Evolutionary conservation across 1,140 invertebrate genomes (phyloP).

Genomic region (Atta texana): DNA sequence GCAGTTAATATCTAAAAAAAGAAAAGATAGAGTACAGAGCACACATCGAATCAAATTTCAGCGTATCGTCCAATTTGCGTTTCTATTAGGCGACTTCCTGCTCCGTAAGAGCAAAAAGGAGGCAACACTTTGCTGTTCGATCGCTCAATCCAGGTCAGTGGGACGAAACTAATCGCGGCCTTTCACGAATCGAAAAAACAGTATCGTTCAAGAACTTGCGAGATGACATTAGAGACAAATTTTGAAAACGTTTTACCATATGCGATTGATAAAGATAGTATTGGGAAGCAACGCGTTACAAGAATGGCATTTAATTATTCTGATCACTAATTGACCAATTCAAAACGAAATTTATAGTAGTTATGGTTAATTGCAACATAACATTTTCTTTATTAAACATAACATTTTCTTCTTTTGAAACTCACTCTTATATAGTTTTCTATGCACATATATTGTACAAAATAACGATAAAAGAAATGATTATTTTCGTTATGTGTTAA

Average conservation of each 20-base stretch:
- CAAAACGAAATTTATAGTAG: no score
- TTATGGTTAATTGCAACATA: no score
- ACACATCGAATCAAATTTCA: slow-evolving; percentile 32
- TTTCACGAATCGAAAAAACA: slow-evolving; percentile 3
- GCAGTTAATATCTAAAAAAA: neutral
- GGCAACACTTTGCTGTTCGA: neutral
- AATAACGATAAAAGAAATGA: no score
- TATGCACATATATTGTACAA: no score
- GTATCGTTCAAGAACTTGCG: neutral
- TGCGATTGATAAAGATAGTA: neutral
- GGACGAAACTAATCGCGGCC: slow-evolving; percentile 22
- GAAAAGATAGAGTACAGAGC: neutral
- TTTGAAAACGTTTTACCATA: neutral
- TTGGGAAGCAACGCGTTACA: no score
- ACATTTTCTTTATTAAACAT: no score
- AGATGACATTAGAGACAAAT: neutral
- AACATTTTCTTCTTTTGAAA: no score
- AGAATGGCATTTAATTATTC: no score
- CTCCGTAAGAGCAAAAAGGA: neutral
- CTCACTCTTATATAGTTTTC: no score
- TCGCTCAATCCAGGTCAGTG: neutral
- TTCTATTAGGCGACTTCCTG: slow-evolving; percentile 42
- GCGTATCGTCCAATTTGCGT: slow-evolving; percentile 29
- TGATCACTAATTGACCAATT: no score
- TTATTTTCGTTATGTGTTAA: no score